Evolutionary conservation across 30 jellyfish, hydroid and myxozoan genomes (phyloP).

Genomic region (Nemopilema nomurai): DNA sequence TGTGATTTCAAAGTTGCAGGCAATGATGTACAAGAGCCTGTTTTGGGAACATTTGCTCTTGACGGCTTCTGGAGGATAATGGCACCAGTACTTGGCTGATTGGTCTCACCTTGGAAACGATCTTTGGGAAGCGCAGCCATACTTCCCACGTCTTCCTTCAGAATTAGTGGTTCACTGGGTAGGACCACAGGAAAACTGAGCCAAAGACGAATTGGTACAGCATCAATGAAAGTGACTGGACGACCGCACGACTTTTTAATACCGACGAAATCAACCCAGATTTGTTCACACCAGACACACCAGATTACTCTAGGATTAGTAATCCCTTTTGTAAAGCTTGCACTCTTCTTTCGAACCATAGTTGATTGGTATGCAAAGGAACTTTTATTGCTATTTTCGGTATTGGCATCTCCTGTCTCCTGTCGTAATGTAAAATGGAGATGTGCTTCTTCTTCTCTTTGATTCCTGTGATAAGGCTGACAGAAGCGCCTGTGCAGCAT

Average conservation of each 20-base stretch:
- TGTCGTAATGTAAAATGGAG: not conserved
- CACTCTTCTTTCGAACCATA: not conserved
- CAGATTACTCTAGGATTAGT: constrained; percentile 79
- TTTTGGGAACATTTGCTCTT: not conserved
- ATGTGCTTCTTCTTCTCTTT: not conserved
- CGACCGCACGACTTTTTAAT: constrained; percentile 72
- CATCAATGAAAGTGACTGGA: constrained; percentile 94
- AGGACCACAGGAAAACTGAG: constrained; percentile 64
- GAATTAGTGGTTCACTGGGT: not conserved
- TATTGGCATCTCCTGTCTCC: not conserved
- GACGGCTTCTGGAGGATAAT: not conserved
- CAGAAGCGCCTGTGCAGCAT: constrained; percentile 63
- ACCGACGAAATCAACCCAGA: constrained; percentile 93
- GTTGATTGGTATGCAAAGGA: not conserved
- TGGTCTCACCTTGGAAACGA: not conserved
- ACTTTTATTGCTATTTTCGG: no score
- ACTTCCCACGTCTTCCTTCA: not conserved
- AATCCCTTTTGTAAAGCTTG: constrained; percentile 3
- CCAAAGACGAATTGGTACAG: constrained; percentile 95
- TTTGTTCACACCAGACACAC: constrained; percentile 93
- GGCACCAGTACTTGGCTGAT: not conserved
- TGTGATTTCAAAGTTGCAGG: constrained; percentile 36
- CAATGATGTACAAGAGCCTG: constrained; percentile 38
- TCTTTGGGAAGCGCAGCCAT: not conserved
- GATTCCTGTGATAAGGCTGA: not conserved